These are phyloP conservation scores for Oikopleura dioica DNA, from an alignment of 23 tunicate species.

Conservation along the genomic window DNA sequence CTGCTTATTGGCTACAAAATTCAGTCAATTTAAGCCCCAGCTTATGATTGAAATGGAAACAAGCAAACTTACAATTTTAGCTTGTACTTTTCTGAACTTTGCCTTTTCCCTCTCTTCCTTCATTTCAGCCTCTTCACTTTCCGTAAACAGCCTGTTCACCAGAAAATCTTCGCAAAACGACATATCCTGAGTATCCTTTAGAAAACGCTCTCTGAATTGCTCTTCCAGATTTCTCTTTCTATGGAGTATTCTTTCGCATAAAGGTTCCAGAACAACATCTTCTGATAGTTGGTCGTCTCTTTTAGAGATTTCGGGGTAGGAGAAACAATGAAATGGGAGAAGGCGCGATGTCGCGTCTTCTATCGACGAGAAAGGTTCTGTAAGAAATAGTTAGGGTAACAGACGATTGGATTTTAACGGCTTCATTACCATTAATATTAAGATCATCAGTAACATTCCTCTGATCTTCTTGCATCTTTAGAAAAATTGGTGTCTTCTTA, in stretches of 20 bases:
- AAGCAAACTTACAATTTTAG: too few relatives aligned
- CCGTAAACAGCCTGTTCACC: background rate
- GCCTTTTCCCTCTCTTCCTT: background rate
- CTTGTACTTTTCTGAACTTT: too few relatives aligned
- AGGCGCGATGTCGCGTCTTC: background rate
- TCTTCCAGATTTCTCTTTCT: background rate
- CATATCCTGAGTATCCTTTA: background rate
- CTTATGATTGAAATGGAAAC: too few relatives aligned
- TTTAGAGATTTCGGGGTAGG: background rate
- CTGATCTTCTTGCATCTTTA: too few relatives aligned
- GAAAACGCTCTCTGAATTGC: background rate
- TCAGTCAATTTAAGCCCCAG: too few relatives aligned
- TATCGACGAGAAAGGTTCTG: background rate
- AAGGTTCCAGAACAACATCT: background rate
- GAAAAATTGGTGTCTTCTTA: too few relatives aligned
- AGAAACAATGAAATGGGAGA: background rate
- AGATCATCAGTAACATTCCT: too few relatives aligned
- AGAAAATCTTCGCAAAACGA: background rate
- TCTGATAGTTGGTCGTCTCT: background rate
- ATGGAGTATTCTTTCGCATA: background rate
- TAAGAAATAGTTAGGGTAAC: too few relatives aligned
- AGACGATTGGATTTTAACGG: too few relatives aligned
- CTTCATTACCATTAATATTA: too few relatives aligned
- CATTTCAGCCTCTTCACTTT: background rate
- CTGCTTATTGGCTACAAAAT: too few relatives aligned